Conservation (phyloP, 2,888 invertebrate genomes). For the Gastrophysa polygoni region DNA sequence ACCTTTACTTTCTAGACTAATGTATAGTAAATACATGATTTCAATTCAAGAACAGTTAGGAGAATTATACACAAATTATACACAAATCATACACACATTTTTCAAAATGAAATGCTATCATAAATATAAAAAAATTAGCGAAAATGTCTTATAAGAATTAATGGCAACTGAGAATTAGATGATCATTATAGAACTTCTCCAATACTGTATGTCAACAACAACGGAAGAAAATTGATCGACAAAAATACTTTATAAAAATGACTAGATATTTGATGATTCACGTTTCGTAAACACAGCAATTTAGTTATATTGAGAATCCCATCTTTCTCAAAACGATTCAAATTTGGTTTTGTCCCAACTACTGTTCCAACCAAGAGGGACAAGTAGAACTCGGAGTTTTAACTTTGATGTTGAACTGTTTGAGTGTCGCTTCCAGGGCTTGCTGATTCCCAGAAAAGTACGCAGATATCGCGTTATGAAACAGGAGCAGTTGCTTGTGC, state of each 20-base stretch:
- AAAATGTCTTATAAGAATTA: neutral
- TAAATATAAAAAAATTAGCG: neutral
- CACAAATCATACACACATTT: too few relatives aligned
- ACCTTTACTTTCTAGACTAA: too few relatives aligned
- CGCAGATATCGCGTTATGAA: conserved; percentile 96
- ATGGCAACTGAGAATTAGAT: neutral
- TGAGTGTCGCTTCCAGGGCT: conserved; percentile 89
- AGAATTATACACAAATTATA: too few relatives aligned
- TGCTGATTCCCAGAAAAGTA: conserved; percentile 97
- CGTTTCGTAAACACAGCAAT: conserved; percentile 5
- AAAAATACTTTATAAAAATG: conserved; percentile 16
- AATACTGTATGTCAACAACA: too few relatives aligned
- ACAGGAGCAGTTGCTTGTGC: conserved; percentile 94
- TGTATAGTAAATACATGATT: too few relatives aligned
- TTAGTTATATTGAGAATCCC: neutral
- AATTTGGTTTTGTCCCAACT: conserved; percentile 43
- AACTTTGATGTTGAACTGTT: conserved; percentile 93
- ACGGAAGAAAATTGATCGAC: neutral
- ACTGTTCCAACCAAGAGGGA: conserved; percentile 84
- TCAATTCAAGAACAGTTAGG: too few relatives aligned
- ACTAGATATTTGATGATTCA: conserved; percentile 28
- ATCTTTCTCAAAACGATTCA: neutral
- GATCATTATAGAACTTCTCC: neutral
- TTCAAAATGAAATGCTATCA: too few relatives aligned
- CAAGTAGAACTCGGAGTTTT: conserved; percentile 78